phyloP scores from a whole-genome alignment of 2,888 invertebrate species.

The Drosophila limbata region DNA sequence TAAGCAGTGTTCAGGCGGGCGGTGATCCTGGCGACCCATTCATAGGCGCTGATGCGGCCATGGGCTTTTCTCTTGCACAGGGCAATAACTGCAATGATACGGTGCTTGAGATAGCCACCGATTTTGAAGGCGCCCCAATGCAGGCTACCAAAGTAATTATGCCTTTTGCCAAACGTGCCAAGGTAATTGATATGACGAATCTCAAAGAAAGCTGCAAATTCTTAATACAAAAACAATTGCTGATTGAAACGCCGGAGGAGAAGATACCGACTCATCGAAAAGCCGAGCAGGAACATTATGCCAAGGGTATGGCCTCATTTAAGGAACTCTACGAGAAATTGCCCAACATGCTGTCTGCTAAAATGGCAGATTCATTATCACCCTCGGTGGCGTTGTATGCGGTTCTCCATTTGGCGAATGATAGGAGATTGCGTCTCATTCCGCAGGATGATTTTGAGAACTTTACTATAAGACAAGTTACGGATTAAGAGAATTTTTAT shows the following conservation, averaged over 20 bases:
- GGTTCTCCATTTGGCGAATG: slow-evolving; percentile 93
- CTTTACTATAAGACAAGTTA: slow-evolving; percentile 85
- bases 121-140: slow-evolving; percentile 89
- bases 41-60: slow-evolving; percentile 2
- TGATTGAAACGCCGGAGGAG: slow-evolving; percentile 44
- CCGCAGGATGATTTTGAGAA: slow-evolving; percentile 87
- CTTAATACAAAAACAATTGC: slow-evolving; percentile 85
- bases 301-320: slow-evolving; percentile 86
- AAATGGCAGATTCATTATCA: slow-evolving; percentile 90
- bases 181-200: slow-evolving; percentile 94
- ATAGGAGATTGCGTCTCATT: slow-evolving; percentile 88
- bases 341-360: slow-evolving; percentile 87
- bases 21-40: slow-evolving; percentile 4
- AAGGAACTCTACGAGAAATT: slow-evolving; percentile 87
- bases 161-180: slow-evolving; percentile 92
- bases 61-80: slow-evolving; percentile 10
- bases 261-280: slow-evolving; percentile 64
- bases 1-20: slow-evolving; percentile 19
- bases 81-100: slow-evolving; percentile 74
- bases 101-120: slow-evolving; percentile 85
- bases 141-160: slow-evolving; percentile 89
- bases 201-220: slow-evolving; percentile 92
- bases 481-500: slow-evolving; percentile 42
- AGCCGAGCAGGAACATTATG: slow-evolving; percentile 76
- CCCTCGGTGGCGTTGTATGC: slow-evolving; percentile 92